Percentiles rank a stretch among this genome's conserved stretches.
Evolutionary conservation across 2,797 vertebrate genomes (phyloP).

Genomic region (Macropodus opercularis): DNA sequence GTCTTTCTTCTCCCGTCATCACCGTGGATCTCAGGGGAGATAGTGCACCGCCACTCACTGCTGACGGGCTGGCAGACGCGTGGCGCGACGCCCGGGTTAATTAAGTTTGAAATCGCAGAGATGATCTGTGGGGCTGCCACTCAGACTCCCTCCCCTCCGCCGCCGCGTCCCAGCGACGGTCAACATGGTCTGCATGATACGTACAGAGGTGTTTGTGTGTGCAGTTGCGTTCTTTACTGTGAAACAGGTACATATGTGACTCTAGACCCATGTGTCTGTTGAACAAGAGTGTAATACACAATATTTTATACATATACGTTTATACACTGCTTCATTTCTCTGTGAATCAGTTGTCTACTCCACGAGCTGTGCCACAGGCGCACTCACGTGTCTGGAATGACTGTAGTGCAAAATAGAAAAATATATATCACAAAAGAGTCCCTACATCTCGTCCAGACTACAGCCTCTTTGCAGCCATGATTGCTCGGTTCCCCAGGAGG

Average conservation of each 20-base stretch:
- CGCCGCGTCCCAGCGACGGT: constrained; percentile 26
- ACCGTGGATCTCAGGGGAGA: constrained; percentile 58
- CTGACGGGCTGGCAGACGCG: constrained; percentile 56
- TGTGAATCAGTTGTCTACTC: neutral
- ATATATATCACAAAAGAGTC: constrained; percentile 3
- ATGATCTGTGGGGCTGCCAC: constrained; percentile 77
- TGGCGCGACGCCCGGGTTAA: constrained; percentile 73
- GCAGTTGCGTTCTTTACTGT: constrained; percentile 10
- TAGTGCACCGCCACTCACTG: constrained; percentile 45
- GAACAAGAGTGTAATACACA: no score
- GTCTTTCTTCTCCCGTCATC: constrained; percentile 32
- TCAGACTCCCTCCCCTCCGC: constrained; percentile 43
- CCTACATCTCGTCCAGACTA: constrained; percentile 32
- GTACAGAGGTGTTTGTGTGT: constrained; percentile 37
- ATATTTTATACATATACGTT: no score
- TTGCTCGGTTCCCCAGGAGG: constrained; percentile 57
- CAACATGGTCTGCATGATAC: constrained; percentile 39
- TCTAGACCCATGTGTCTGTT: neutral
- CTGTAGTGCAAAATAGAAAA: constrained; percentile 7
- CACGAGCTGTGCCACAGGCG: neutral
- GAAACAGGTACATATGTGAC: neutral
- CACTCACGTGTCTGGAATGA: constrained; percentile 10
- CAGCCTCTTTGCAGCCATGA: constrained; percentile 41
- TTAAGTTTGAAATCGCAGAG: constrained; percentile 80
- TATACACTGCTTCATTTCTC: no score